These are phyloP conservation scores for Heterodera carotae DNA, from an alignment of 1,140 invertebrate species.

Conservation along the genomic window DNA sequence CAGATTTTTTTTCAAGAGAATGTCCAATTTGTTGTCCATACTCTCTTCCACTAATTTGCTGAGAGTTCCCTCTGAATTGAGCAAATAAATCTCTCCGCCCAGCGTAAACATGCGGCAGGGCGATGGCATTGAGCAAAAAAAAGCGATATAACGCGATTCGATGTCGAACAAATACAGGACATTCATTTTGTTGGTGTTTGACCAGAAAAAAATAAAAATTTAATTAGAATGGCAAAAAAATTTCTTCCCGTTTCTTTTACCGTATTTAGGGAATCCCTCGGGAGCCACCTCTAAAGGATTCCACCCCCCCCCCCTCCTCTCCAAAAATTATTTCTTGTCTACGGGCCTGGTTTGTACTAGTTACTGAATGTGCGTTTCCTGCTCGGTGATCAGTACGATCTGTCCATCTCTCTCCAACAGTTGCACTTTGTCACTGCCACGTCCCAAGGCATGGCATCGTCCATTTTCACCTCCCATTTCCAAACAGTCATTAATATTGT, in stretches of 20 bases:
- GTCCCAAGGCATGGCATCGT: conserved; percentile 48
- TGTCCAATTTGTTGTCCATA: conserved; percentile 57
- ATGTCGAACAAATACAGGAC: conserved; percentile 55
- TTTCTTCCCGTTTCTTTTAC: no score
- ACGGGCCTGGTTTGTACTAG: no score
- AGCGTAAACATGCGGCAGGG: conserved; percentile 49
- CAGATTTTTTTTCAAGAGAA: conserved; percentile 58
- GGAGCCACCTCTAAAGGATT: no score
- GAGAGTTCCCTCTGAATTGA: conserved; percentile 49
- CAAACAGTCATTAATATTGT: conserved; percentile 53
- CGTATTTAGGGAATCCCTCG: no score
- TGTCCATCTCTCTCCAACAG: conserved; percentile 46
- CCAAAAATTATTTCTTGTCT: no score
- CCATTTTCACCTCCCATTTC: conserved; percentile 54
- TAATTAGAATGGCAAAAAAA: no score
- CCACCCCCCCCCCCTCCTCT: no score
- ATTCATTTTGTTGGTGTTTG: conserved; percentile 34
- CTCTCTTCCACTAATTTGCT: conserved; percentile 55
- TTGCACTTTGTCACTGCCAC: conserved; percentile 58
- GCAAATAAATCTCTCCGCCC: conserved; percentile 43
- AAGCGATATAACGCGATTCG: conserved; percentile 57
- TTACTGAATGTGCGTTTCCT: conserved; percentile 9
- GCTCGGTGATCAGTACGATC: conserved; percentile 55
- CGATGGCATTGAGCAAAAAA: conserved; percentile 54
- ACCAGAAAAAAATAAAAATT: background rate